Evolutionary conservation across 2,797 vertebrate genomes (phyloP).

Genomic region (Triplophysa yarkandensis): DNA sequence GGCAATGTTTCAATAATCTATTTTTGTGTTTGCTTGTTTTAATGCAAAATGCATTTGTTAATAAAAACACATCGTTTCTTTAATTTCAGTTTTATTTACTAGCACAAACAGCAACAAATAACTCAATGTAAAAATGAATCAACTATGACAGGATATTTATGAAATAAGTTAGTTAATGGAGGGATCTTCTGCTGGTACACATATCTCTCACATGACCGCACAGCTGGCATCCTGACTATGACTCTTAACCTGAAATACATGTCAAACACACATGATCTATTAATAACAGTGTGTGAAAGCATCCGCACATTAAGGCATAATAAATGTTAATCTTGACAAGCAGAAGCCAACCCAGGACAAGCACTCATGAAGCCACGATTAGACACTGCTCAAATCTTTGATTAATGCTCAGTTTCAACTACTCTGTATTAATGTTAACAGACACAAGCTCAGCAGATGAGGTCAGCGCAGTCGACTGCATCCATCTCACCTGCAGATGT

Average conservation of each 20-base stretch:
- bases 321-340: not conserved
- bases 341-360: not conserved
- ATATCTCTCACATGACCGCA: not conserved
- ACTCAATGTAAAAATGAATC: not conserved
- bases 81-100: constrained; percentile 13
- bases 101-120: not conserved
- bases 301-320: not conserved
- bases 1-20: not conserved
- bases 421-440: not conserved
- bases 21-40: not conserved
- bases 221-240: constrained; percentile 15
- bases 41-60: constrained; percentile 18
- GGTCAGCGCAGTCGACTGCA: not conserved
- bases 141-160: not conserved
- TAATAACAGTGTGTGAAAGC: not conserved
- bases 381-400: not conserved
- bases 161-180: not conserved
- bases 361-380: not conserved
- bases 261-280: not conserved
- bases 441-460: constrained; percentile 3
- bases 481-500: constrained; percentile 70
- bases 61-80: not conserved
- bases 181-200: not conserved
- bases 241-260: not conserved
- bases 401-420: not conserved